phyloP scores from a whole-genome alignment of 1,140 invertebrate species.

The Acromyrmex echinatior region DNA sequence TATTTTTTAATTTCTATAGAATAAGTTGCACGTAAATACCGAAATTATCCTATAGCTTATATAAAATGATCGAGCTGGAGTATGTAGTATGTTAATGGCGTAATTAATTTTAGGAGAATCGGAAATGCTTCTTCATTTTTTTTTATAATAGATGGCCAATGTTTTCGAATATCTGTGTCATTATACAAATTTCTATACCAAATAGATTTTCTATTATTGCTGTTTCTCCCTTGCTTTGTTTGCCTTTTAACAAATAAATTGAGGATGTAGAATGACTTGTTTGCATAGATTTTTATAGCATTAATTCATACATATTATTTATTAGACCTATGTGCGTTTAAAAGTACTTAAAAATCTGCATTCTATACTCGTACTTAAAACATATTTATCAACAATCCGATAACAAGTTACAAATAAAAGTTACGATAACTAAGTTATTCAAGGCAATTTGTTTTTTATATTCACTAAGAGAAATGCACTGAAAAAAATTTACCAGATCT shows the following conservation, averaged over 20 bases:
- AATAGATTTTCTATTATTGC: neutral
- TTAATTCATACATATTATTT: neutral
- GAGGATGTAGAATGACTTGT: neutral
- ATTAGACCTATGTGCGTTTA: neutral
- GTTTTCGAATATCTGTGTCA: neutral
- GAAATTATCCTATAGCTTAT: neutral
- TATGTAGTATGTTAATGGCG: neutral
- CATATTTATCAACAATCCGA: slow-evolving; percentile 11
- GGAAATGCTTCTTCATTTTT: neutral
- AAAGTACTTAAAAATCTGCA: neutral
- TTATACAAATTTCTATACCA: slow-evolving; percentile 31
- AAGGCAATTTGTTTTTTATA: neutral
- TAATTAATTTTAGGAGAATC: neutral
- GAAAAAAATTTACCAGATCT: no score
- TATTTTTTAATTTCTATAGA: neutral
- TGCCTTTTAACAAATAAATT: slow-evolving; percentile 2
- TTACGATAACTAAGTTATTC: neutral
- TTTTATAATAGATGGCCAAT: neutral
- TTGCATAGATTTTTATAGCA: neutral
- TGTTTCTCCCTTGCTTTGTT: neutral
- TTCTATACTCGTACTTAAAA: neutral
- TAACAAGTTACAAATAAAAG: slow-evolving; percentile 35
- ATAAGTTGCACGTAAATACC: neutral
- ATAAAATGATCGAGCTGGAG: neutral
- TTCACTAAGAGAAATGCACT: no score